Base-by-base conservation (phyloP, 2,113 vertebrate species). In the Climacteris rufus region DNA sequence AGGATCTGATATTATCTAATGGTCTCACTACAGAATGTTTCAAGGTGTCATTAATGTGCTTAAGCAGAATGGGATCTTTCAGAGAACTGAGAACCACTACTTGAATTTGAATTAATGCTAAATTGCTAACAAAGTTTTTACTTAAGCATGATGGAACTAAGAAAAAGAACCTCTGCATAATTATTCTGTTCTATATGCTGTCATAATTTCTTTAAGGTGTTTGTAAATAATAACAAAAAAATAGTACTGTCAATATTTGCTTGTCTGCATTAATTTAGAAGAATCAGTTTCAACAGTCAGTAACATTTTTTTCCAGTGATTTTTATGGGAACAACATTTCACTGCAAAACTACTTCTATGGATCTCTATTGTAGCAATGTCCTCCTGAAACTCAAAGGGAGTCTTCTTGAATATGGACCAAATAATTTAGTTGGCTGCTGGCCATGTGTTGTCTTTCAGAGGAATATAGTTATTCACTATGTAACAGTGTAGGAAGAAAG, bases 371-470 rank as follows among this genome's bases (percentile, higher is more conserved):
- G 69, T 82, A 64, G 66, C 63, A 93, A 6, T 72, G 63, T 83
- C 66, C 37, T 85, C 66, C 84, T 91, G 78, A 68, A 95, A 77
- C 33, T 91, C 70, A 57, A 59, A 90, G 78, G 82, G 72, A 89
- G 61, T 90, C 63, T 12, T 87, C 78, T 71, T 92, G 78, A 92
- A 86, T 74, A 64, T n/a, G 54, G 72, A 88, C 72, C 64, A 95
- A 95, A 87, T 91, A 71, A 96, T 64, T 53, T 50, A 35, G 68
- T 56, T 97, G 95, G 83, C 94, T 91, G 83, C 71, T 74, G 82
- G 89, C 93, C 92, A 87, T 68, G 59, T 93, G 95, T 91, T 93
- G 89, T 91, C 89, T 89, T 95, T 92, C 45, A 85, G 89, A 87
- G 59, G 37, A 90, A 35, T 83, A 83, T 79, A 53, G 66, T 71